phyloP scores from a whole-genome alignment of 2,888 invertebrate species.

The Drosophila limbata region DNA sequence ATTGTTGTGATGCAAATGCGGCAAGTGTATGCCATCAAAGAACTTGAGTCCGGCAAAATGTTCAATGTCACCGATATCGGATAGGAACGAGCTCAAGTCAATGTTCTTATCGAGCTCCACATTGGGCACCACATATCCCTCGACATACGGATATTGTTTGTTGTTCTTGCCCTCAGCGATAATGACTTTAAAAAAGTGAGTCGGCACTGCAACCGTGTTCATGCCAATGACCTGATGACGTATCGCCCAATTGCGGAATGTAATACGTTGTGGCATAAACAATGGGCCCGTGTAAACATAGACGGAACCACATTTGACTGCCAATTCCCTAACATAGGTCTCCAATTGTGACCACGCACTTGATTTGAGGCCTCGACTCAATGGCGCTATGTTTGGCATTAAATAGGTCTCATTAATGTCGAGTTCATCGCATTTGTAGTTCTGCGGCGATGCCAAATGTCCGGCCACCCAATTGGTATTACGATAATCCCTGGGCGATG shows the following conservation, averaged over 20 bases:
- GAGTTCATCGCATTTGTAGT: constrained; percentile 91
- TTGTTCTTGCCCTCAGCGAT: constrained; percentile 89
- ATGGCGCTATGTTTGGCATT: constrained; percentile 97
- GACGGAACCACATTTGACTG: constrained; percentile 90
- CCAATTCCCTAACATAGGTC: constrained; percentile 91
- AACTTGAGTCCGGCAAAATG: constrained; percentile 95
- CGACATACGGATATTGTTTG: constrained; percentile 90
- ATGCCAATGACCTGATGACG: constrained; percentile 96
- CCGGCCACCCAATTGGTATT: constrained; percentile 93
- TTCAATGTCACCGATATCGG: constrained; percentile 95
- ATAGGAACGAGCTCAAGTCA: constrained; percentile 90
- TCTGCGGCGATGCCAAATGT: constrained; percentile 97
- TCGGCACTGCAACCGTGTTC: constrained; percentile 97
- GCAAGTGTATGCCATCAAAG: constrained; percentile 91
- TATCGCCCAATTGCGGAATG: constrained; percentile 94
- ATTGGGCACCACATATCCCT: constrained; percentile 97
- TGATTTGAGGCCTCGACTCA: constrained; percentile 94
- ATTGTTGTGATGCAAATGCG: constrained; percentile 57
- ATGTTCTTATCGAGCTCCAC: constrained; percentile 90
- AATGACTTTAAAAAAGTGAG: constrained; percentile 98
- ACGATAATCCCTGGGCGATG: constrained; percentile 92
- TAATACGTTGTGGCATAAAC: constrained; percentile 92
- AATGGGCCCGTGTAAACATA: constrained; percentile 96
- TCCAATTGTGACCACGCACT: constrained; percentile 95
- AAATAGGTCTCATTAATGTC: constrained; percentile 95